Evolutionary conservation across 2,888 invertebrate genomes (phyloP).

Genomic region (Anaspis maculata): DNA sequence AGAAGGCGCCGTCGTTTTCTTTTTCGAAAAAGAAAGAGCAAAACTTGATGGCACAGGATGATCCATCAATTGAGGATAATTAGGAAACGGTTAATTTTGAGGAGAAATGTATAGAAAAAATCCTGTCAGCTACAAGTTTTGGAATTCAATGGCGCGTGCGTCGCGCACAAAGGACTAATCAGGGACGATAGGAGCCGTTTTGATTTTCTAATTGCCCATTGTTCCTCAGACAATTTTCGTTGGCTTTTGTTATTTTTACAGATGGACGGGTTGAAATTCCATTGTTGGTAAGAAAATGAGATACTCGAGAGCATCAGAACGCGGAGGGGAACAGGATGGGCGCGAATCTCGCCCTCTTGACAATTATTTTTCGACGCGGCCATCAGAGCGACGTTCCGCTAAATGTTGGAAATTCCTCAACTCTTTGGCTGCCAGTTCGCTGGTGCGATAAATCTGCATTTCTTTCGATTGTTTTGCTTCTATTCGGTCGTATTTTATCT

Average conservation of each 20-base stretch:
- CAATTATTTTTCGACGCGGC: slow-evolving; percentile 3
- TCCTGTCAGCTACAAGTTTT: slow-evolving; percentile 10
- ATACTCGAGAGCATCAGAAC: slow-evolving; percentile 6
- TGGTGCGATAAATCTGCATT: too few species aligned
- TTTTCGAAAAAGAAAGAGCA: too few species aligned
- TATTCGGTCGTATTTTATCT: too few species aligned
- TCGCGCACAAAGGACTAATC: slow-evolving; percentile 10
- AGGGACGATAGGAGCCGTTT: slow-evolving; percentile 17
- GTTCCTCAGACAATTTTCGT: slow-evolving; percentile 17
- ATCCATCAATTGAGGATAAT: too few species aligned
- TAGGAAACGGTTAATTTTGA: neutral
- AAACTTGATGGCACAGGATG: too few species aligned
- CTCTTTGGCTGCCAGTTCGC: too few species aligned
- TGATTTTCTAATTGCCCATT: slow-evolving; percentile 21
- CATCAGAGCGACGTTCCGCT: too few species aligned
- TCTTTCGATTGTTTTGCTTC: too few species aligned
- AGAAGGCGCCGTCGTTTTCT: neutral
- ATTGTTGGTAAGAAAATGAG: slow-evolving; percentile 9
- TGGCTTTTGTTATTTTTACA: slow-evolving; percentile 21
- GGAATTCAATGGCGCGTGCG: slow-evolving; percentile 5
- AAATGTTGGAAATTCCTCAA: too few species aligned
- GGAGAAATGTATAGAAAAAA: too few species aligned
- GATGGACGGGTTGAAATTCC: slow-evolving; percentile 11
- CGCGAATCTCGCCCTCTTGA: slow-evolving; percentile 6
- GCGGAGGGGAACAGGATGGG: too few species aligned